Evolutionary conservation across 1,140 invertebrate species (phyloP).

Genomic region (Drosophila equinoxialis): DNA sequence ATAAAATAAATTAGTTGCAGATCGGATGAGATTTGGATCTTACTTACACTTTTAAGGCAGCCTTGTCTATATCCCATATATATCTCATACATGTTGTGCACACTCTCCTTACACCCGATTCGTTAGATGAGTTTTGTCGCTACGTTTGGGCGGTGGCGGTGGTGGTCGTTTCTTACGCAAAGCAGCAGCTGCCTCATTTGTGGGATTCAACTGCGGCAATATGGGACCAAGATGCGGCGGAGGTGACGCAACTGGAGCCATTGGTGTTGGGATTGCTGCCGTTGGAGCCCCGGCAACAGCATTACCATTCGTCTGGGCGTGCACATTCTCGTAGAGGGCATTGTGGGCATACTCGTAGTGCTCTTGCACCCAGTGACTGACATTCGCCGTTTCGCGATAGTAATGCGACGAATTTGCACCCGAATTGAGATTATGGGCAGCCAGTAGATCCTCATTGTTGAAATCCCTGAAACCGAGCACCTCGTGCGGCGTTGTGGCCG

Average conservation of each 20-base stretch:
- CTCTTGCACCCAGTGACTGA: slow-evolving; percentile 95
- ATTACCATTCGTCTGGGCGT: slow-evolving; percentile 57
- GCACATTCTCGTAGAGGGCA: slow-evolving; percentile 83
- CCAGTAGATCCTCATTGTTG: slow-evolving; percentile 72
- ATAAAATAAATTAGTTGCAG: not conserved
- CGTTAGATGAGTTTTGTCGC: slow-evolving; percentile 89
- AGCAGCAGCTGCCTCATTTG: slow-evolving; percentile 37
- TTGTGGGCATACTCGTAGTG: slow-evolving; percentile 88
- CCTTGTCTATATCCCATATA: not conserved
- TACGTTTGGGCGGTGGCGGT: slow-evolving; percentile 90
- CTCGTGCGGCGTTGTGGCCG: slow-evolving; percentile 93
- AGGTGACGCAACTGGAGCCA: slow-evolving; percentile 23
- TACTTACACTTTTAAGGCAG: not conserved
- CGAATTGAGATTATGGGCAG: slow-evolving; percentile 71
- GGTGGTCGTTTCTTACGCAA: slow-evolving; percentile 86
- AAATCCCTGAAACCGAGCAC: slow-evolving; percentile 94
- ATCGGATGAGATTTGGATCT: too few species aligned
- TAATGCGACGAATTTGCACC: slow-evolving; percentile 76
- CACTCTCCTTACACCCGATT: slow-evolving; percentile 68
- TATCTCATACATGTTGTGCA: too few species aligned
- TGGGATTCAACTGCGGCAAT: too few species aligned
- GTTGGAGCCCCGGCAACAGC: not conserved
- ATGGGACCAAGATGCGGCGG: too few species aligned
- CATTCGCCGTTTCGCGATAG: slow-evolving; percentile 92
- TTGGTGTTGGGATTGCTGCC: not conserved